These are phyloP conservation scores for Pygoscelis antarcticus DNA, from an alignment of 2,113 vertebrate species.

Conservation along the genomic window DNA sequence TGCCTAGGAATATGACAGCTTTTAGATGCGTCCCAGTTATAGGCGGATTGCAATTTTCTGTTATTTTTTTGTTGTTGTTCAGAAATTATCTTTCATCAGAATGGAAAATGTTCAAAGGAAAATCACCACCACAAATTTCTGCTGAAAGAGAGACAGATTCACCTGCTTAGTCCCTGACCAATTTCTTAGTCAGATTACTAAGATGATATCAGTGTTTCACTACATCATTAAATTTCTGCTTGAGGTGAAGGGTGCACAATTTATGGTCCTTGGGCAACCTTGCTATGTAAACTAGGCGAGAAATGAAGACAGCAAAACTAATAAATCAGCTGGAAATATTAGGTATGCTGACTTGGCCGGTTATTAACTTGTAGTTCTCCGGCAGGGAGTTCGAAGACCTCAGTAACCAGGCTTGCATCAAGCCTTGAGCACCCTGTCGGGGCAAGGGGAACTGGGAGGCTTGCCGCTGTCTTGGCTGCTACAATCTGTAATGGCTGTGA, in stretches of 20 bases:
- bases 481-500: not conserved
- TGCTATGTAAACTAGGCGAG: not conserved
- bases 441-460: not conserved
- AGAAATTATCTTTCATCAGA: not conserved
- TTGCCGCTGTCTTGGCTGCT: not conserved
- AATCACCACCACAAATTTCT: not conserved
- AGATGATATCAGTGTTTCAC: not conserved
- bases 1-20: not conserved
- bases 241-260: not conserved
- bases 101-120: not conserved
- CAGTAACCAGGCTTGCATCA: not conserved
- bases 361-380: not conserved
- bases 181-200: not conserved
- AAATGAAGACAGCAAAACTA: not conserved
- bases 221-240: not conserved
- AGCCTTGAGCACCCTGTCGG: not conserved
- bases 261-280: not conserved
- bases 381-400: not conserved
- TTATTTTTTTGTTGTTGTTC: not conserved
- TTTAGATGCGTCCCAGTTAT: not conserved
- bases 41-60: not conserved
- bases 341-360: not conserved
- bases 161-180: not conserved
- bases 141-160: not conserved
- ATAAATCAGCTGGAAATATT: not conserved